Evolutionary conservation across 92 coral and sea anemone genomes (phyloP).

Genomic region (Siderastrea radians): DNA sequence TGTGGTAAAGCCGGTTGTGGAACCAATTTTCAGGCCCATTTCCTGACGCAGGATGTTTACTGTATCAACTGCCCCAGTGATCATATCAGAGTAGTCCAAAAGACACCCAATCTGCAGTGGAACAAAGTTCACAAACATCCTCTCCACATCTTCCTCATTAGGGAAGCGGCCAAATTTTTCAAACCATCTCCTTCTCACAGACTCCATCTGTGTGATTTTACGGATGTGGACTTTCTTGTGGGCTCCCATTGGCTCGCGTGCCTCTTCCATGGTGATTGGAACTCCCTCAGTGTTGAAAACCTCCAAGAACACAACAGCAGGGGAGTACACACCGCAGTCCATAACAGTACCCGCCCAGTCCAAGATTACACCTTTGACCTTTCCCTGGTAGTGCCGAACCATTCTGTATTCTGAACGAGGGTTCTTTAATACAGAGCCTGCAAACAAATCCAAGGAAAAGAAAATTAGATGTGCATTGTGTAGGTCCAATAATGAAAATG

Average conservation of each 20-base stretch:
- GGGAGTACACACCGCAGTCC: constrained; percentile 97
- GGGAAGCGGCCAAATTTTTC: constrained; percentile 92
- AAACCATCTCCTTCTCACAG: constrained; percentile 93
- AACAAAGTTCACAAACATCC: constrained; percentile 92
- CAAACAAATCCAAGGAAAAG: not conserved
- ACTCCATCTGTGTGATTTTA: constrained; percentile 82
- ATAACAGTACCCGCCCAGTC: constrained; percentile 98
- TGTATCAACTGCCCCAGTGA: constrained; percentile 98
- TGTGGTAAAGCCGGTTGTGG: constrained; percentile 96
- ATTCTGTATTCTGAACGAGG: constrained; percentile 95
- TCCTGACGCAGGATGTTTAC: constrained; percentile 73
- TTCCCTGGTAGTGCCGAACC: constrained; percentile 93
- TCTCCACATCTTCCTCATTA: constrained; percentile 87
- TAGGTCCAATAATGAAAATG: too few relatives aligned
- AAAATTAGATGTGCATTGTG: not conserved
- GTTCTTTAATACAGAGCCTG: constrained; percentile 82
- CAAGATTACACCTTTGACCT: constrained; percentile 82
- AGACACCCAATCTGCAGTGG: constrained; percentile 88
- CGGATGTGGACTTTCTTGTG: constrained; percentile 97
- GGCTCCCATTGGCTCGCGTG: constrained; percentile 97
- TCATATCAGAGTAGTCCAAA: constrained; percentile 87
- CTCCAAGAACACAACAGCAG: constrained; percentile 88
- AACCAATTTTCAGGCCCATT: constrained; percentile 91
- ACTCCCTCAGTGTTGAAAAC: constrained; percentile 93
- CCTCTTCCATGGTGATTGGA: constrained; percentile 96